phyloP scores from a whole-genome alignment of 35 echinoderm and acorn worm species.

The Anneissia japonica region DNA sequence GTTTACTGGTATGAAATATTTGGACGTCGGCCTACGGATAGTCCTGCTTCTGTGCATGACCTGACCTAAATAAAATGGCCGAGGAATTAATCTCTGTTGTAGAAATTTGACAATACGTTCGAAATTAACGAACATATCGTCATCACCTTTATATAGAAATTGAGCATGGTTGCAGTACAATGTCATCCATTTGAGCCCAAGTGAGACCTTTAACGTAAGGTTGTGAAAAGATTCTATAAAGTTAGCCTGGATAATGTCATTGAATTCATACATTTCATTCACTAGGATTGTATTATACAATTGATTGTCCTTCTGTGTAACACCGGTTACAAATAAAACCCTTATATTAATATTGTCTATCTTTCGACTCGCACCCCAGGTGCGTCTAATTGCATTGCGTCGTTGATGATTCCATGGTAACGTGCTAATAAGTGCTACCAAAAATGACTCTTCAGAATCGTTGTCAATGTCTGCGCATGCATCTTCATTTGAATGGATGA shows the following conservation, averaged over 20 bases:
- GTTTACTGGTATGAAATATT: slow-evolving; percentile 51
- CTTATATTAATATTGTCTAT: slow-evolving; percentile 38
- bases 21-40: slow-evolving; percentile 50
- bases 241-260: slow-evolving; percentile 65
- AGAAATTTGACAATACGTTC: slow-evolving; percentile 41
- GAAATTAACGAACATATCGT: slow-evolving; percentile 94
- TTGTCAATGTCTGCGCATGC: slow-evolving; percentile 20
- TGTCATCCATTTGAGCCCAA: slow-evolving; percentile 56
- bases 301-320: slow-evolving; percentile 25
- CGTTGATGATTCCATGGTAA: slow-evolving; percentile 47
- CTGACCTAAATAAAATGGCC: slow-evolving; percentile 64
- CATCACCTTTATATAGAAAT: slow-evolving; percentile 80
- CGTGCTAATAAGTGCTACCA: slow-evolving; percentile 62
- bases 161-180: slow-evolving; percentile 36
- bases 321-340: slow-evolving; percentile 72
- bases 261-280: slow-evolving; percentile 31
- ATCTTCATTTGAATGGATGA: slow-evolving; percentile 47
- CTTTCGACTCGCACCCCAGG: slow-evolving; percentile 52
- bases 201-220: slow-evolving; percentile 72
- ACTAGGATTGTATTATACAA: slow-evolving; percentile 9
- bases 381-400: slow-evolving; percentile 61
- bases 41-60: slow-evolving; percentile 58
- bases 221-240: slow-evolving; percentile 91
- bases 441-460: slow-evolving; percentile 22
- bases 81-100: neutral